Evolutionary conservation across 2,797 vertebrate genomes (phyloP), one percentile per base, ranked within the genome.

Genomic region (Scarus forsteni): DNA sequence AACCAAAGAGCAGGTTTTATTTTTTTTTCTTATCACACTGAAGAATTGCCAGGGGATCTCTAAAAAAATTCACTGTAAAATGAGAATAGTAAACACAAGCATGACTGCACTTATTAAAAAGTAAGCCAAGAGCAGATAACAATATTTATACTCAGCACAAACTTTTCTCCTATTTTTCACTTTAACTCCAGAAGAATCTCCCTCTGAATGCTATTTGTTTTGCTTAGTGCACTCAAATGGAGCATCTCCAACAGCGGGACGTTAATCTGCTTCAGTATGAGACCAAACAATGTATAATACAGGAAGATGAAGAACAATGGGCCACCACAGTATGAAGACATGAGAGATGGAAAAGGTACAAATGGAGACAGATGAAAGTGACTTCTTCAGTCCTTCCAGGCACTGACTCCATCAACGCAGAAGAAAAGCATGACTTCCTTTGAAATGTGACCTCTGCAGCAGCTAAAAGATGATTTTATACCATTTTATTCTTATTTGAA

Each of bases 351-450:
- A 69, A 66, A 16, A 7, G 64, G 52, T 80, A 58, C 72, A 85
- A 90, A 86, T 83, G 60, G 72, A 84, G 80, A 67, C 19, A 73
- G 85, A 92, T 88, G 80, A 89, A 88, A 90, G 84, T 49, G 48
- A 85, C 65, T 52, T 70, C 18, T 42, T 81, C 75, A 81, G 79
- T 82, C 78, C 86, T 80, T 79, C 75, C 1, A 2, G 42, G 46
- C 64, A 36, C 85, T 45, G 66, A 75, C 85, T 59, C 72, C 70
- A 57, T 80, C 72, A 35, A 46, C 65, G 12, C 73, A 77, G 66
- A 86, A 83, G 79, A 77, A 85, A 82, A 66, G n/a, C 13, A 1
- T 39, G 40, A n/a, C 66, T 66, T 39, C 66, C 76, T 86, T 89
- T 90, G 80, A 91, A 88, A 82, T 62, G 44, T 77, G 81, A 88